Conservation (phyloP, 2,113 vertebrate genomes). For the Balaenoptera acutorostrata region DNA sequence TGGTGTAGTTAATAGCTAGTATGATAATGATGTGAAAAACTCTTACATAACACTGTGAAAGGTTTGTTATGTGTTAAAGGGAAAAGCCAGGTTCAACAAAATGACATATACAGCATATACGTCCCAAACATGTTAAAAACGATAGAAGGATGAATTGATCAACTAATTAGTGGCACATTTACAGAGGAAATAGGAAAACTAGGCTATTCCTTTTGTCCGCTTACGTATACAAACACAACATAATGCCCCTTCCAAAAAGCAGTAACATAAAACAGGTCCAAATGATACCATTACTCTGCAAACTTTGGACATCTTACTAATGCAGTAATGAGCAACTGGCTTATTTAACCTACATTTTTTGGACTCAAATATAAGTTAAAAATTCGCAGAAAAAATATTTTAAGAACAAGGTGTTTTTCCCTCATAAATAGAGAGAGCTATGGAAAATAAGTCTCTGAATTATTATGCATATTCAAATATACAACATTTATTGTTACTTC, state of each 20-base stretch:
- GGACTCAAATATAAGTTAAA: not conserved
- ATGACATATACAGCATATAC: not conserved
- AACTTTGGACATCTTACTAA: not conserved
- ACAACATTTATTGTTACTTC: not conserved
- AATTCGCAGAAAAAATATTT: not conserved
- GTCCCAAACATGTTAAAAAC: not conserved
- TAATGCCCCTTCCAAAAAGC: not conserved
- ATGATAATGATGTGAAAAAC: not conserved
- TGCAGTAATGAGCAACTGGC: not conserved
- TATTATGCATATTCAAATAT: not conserved
- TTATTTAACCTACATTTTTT: not conserved
- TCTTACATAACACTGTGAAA: not conserved
- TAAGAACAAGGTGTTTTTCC: not conserved
- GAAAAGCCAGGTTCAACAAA: not conserved
- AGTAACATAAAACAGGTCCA: no score
- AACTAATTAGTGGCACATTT: not conserved
- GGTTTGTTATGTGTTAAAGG: not conserved
- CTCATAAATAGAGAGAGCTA: not conserved
- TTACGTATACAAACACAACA: not conserved
- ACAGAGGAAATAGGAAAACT: not conserved
- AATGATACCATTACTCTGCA: not conserved
- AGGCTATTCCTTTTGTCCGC: not conserved
- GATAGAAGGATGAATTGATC: not conserved
- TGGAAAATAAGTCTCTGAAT: conserved; percentile 2
- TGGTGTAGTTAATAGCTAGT: not conserved